Percentiles rank a stretch among this genome's conserved stretches.
Conservation (phyloP, 2,888 invertebrate species). For the Proisotoma minuta region DNA sequence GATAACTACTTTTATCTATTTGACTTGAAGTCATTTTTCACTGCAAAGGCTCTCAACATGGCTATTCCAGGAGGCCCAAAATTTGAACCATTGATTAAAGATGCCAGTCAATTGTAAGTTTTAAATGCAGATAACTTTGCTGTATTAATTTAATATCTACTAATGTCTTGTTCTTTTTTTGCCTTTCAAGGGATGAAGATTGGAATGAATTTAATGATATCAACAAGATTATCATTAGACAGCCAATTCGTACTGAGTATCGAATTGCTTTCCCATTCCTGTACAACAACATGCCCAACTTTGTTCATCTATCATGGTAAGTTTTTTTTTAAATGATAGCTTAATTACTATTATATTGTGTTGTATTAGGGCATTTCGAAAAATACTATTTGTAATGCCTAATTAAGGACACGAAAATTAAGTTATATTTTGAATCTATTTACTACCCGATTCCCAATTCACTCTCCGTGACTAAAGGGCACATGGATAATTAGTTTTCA, state of each 20-base stretch:
- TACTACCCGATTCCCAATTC: neutral
- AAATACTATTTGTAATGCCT: conserved; percentile 18
- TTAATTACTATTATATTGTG: conserved; percentile 16
- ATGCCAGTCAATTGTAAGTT: conserved; percentile 82
- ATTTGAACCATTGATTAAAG: conserved; percentile 98
- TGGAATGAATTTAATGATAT: conserved; percentile 99
- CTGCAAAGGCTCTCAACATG: conserved; percentile 98
- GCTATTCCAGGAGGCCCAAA: conserved; percentile 99
- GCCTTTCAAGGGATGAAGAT: conserved; percentile 85
- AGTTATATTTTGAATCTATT: neutral
- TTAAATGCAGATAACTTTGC: neutral
- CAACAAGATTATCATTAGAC: conserved; percentile 98
- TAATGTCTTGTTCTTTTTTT: neutral
- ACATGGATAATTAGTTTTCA: neutral
- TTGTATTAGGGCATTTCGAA: conserved; percentile 26
- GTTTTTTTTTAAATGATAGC: conserved; percentile 50
- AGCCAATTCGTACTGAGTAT: conserved; percentile 97
- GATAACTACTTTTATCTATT: conserved; percentile 98
- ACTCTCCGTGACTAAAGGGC: neutral
- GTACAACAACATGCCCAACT: conserved; percentile 98
- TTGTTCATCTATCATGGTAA: conserved; percentile 97
- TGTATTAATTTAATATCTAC: too few relatives aligned
- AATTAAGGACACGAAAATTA: conserved; percentile 35
- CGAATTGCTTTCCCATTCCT: conserved; percentile 98
- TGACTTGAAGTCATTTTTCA: conserved; percentile 98